Conservation (phyloP, 2,888 invertebrate genomes). For the Fissipunctia ypsillon region DNA sequence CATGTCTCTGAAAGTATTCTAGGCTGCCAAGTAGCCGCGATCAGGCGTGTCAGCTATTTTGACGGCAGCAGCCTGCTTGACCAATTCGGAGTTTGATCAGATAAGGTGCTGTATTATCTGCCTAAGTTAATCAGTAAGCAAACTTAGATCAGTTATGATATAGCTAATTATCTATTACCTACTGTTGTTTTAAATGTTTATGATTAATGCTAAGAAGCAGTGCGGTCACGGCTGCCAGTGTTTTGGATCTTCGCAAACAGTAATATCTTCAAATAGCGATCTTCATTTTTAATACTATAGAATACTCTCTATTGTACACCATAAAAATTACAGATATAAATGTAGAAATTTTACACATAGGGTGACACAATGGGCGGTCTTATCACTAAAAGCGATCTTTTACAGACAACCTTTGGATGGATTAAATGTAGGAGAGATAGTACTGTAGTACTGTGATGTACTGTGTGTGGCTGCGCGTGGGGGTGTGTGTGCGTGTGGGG, state of each 20-base stretch:
- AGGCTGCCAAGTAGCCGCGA: neutral
- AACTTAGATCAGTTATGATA: conserved; percentile 36
- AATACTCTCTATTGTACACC: too few relatives aligned
- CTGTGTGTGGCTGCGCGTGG: too few relatives aligned
- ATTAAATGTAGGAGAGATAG: too few relatives aligned
- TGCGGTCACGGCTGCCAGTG: neutral
- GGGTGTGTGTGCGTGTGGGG: too few relatives aligned
- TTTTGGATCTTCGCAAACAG: neutral
- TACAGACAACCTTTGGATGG: too few relatives aligned
- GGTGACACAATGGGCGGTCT: too few relatives aligned
- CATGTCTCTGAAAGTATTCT: neutral
- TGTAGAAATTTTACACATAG: too few relatives aligned
- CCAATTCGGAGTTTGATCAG: conserved; percentile 19
- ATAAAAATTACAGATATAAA: too few relatives aligned
- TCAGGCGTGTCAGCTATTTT: conserved; percentile 21
- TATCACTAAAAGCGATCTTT: too few relatives aligned
- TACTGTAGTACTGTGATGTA: too few relatives aligned
- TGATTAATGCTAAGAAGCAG: neutral
- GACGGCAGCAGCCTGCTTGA: neutral
- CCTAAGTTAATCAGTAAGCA: conserved; percentile 34
- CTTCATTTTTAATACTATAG: too few relatives aligned
- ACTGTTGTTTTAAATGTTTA: neutral
- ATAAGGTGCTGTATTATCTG: conserved; percentile 29
- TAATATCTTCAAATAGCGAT: too few relatives aligned
- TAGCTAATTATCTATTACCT: conserved; percentile 8